Base-by-base conservation (phyloP, 2,888 invertebrate genomes). In the Microplitis deprimator region DNA sequence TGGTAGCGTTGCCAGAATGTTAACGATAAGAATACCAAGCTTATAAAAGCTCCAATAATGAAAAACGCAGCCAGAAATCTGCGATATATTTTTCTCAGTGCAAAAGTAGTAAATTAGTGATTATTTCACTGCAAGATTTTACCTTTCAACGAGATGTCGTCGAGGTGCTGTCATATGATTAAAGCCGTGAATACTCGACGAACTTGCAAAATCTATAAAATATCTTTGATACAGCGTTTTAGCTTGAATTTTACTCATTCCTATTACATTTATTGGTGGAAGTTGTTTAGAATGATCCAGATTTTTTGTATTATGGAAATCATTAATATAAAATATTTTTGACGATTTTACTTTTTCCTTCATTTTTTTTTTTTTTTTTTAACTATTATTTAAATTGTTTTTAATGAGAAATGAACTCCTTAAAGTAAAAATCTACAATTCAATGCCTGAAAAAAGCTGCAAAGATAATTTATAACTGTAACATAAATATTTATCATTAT, bases 141-240 rank as follows among this genome's bases (percentile, higher is more conserved):
- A 83, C 87, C 76, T 84, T 68, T 87, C 87, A n/a, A 82, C 1
- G 0, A 81, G 77, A 73, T 87, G 87, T 77, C 86, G 82, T 67
- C 81, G 80, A 1, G 85, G 85, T 0, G 86, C 84, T 1, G 81
- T 82, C 67, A 86, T 69, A 40, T 87, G 87, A 69, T 86, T 87
- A 0, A 87, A 68, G 0, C 87, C 87, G 59, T 87, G 87, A 20
- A 87, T 41, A 1, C 83, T 81, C 7, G 85, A 81, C 0, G 79
- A 79, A 67, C 82, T 83, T 0, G 84, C 82, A 73, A 82, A 86
- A 13, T 86, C 83, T 5, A 85, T 83, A 10, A 85, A 79, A 67
- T 83, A 87, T 39, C 80, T 81, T 59, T 81, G 83, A 0, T 70
- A 6, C 10, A 79, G 50, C 4, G 85, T 81, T 7, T 79, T 82